These are phyloP conservation scores for Thermophis baileyi DNA, from an alignment of 2,113 vertebrate genomes.

Conservation along the genomic window DNA sequence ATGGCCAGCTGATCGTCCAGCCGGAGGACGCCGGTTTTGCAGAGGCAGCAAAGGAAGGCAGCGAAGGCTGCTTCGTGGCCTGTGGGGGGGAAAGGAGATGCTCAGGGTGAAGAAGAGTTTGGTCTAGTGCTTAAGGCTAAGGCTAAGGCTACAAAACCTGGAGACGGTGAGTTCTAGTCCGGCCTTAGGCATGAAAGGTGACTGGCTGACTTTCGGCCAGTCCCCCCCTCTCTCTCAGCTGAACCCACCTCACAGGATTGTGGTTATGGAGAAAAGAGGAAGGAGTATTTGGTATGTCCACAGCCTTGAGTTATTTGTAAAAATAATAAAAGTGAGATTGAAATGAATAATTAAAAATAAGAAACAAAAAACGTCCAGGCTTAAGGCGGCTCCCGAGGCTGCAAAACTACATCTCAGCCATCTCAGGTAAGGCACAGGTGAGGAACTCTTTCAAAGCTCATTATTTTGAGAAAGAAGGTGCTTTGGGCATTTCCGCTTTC, in stretches of 20 bases:
- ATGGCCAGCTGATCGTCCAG: slow-evolving; percentile 91
- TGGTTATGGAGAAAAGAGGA: background rate
- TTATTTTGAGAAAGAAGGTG: background rate
- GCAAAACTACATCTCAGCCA: background rate
- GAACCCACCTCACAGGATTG: background rate
- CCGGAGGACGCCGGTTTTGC: slow-evolving; percentile 87
- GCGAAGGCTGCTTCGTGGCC: slow-evolving; percentile 96
- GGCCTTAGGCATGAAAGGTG: background rate
- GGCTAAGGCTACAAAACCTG: background rate
- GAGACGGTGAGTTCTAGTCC: background rate
- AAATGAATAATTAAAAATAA: background rate
- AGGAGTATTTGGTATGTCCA: background rate
- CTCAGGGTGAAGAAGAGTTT: background rate
- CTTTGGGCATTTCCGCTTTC: background rate
- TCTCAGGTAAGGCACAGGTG: background rate
- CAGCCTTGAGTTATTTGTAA: background rate
- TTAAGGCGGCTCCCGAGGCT: too few species aligned
- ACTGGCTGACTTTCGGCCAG: background rate
- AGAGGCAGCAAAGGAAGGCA: slow-evolving; percentile 94
- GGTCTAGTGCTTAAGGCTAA: background rate
- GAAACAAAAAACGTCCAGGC: background rate
- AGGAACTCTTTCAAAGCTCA: background rate
- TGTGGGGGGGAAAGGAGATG: slow-evolving; percentile 47
- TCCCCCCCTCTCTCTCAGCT: background rate
- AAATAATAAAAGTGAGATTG: background rate